phyloP scores from a whole-genome alignment of 1,140 invertebrate species.

The Steinernema khuongi region DNA sequence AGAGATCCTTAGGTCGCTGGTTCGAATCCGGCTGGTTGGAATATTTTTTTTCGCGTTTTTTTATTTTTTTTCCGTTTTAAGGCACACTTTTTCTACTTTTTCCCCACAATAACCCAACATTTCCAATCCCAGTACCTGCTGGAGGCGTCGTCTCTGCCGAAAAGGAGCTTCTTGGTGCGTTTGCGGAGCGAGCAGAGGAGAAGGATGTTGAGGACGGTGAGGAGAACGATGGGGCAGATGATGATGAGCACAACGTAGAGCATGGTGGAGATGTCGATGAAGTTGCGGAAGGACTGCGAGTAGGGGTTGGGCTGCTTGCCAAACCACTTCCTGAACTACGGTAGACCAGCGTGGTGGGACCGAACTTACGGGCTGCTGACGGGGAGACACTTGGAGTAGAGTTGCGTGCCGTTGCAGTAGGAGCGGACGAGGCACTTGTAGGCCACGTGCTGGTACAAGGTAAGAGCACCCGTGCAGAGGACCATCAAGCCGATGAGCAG shows the following conservation, averaged over 20 bases:
- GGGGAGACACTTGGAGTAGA: slow-evolving; percentile 50
- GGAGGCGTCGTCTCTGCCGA: slow-evolving; percentile 27
- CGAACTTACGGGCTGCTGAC: slow-evolving; percentile 46
- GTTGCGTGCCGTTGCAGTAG: slow-evolving; percentile 51
- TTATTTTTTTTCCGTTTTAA: background rate
- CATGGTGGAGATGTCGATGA: slow-evolving; percentile 41
- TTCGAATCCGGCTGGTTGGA: slow-evolving; percentile 39
- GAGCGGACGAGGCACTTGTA: slow-evolving; percentile 47
- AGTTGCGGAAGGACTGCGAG: slow-evolving; percentile 40
- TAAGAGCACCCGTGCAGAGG: slow-evolving; percentile 34
- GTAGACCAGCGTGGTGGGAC: background rate
- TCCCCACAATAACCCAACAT: slow-evolving; percentile 18
- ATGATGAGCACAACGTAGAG: slow-evolving; percentile 49
- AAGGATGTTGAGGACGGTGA: slow-evolving; percentile 49
- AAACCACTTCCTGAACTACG: slow-evolving; percentile 45
- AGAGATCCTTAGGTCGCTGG: slow-evolving; percentile 41
- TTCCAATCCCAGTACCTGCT: slow-evolving; percentile 20
- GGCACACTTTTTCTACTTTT: slow-evolving; percentile 3
- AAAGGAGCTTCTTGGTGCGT: slow-evolving; percentile 36
- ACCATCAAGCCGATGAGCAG: slow-evolving; percentile 40
- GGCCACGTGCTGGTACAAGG: slow-evolving; percentile 49
- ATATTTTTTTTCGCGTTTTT: too few species aligned
- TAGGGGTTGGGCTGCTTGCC: slow-evolving; percentile 48
- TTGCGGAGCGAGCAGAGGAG: slow-evolving; percentile 49
- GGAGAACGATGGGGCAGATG: slow-evolving; percentile 51